Percentiles rank a stretch among this genome's conserved stretches.
phyloP scores from a whole-genome alignment of 2,113 vertebrate genomes.

The Pseudopipra pipra region DNA sequence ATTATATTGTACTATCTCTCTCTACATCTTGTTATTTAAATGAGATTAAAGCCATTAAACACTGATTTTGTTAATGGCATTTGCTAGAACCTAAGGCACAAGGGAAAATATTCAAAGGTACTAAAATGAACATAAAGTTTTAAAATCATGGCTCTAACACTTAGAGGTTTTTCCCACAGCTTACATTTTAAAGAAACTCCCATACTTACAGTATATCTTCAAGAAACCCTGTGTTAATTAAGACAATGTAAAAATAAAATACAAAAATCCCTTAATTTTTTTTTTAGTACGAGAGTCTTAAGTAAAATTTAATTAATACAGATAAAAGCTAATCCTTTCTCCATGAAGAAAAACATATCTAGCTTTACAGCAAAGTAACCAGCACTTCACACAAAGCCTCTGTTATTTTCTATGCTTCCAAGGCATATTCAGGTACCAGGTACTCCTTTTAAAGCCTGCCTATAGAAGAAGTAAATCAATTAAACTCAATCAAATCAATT shows the following conservation, averaged over 20 bases:
- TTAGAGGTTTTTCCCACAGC: neutral
- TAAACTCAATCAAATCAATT: slow-evolving; percentile 50
- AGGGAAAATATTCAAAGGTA: neutral
- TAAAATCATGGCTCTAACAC: neutral
- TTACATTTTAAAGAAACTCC: neutral
- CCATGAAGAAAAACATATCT: neutral
- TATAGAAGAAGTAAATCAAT: slow-evolving; percentile 32
- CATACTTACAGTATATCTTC: neutral
- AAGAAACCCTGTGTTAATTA: neutral
- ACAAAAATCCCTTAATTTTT: neutral
- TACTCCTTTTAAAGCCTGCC: neutral
- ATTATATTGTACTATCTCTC: neutral
- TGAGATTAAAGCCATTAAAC: neutral
- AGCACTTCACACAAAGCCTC: neutral
- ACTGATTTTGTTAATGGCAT: neutral
- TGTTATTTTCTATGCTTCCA: neutral
- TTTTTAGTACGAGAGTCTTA: neutral
- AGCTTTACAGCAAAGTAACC: neutral
- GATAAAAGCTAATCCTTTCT: slow-evolving; percentile 24
- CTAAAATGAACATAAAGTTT: neutral
- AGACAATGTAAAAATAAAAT: neutral
- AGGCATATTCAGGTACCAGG: neutral
- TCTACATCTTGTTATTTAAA: neutral
- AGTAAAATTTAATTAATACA: slow-evolving; percentile 33
- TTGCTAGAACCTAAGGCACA: neutral